A percentile compares a stretch with the other conserved stretches of the same genome.
Conservation (phyloP, 2,113 vertebrate genomes). For the Propithecus coquereli region DNA sequence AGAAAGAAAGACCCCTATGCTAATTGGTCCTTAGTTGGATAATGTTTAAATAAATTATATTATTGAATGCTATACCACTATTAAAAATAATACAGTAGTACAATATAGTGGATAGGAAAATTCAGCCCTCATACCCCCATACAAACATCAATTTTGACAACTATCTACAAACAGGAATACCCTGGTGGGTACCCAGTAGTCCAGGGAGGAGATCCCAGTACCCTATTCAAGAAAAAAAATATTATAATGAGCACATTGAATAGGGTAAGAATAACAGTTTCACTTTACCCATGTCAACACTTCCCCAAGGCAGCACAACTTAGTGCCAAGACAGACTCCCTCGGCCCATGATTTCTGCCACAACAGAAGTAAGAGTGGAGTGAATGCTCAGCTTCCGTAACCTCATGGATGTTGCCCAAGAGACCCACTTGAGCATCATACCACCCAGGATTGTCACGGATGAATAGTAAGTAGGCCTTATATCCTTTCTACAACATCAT, state of each 20-base stretch:
- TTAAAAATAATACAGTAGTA: not conserved
- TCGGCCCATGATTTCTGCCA: not conserved
- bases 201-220: not conserved
- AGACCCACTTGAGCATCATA: not conserved
- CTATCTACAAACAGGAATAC: not conserved
- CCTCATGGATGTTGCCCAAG: not conserved
- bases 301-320: not conserved
- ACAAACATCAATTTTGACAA: not conserved
- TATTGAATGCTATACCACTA: not conserved
- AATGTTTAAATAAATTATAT: not conserved
- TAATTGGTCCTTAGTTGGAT: not conserved
- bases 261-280: not conserved
- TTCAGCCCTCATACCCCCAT: not conserved
- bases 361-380: not conserved
- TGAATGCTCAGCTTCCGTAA: not conserved
- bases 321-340: not conserved
- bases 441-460: not conserved
- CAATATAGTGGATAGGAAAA: not conserved
- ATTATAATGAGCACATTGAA: not conserved
- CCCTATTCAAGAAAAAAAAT: not conserved
- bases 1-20: not conserved
- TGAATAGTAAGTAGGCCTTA: not conserved
- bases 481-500: not conserved
- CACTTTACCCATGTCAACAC: not conserved
- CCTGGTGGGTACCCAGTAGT: not conserved